Evolutionary conservation across 2,888 invertebrate species (phyloP), one percentile per base, ranked within the genome.

Genomic region (Drosophila bunnanda): DNA sequence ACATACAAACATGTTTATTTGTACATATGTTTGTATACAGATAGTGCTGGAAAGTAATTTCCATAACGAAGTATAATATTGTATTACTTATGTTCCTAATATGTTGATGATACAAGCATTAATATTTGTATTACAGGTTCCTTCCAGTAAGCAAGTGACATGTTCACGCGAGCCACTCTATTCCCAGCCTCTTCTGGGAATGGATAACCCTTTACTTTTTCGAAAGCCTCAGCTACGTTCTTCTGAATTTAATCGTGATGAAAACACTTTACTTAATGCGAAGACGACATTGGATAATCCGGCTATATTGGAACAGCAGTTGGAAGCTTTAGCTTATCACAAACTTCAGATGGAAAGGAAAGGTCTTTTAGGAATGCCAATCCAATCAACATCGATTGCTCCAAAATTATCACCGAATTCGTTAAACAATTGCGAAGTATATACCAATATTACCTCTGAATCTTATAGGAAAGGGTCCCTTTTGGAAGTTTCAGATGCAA

Each of bases 141-240:
- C 96, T 72, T 95, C 96, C 89, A 96, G 96, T 91, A 95, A 95
- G 80, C 93, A 94, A 6, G 93, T 96, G 56, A 95, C 94, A 90
- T 94, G 95, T 80, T 93, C 95, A 58, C 93, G 95, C 58, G 96
- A 96, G 86, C 96, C 96, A 4, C 95, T 95, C 10, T 97, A 95
- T 91, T 95, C 96, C 39, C 94, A 96, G 30, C 94, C 96, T 56
- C 91, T 95, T 46, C 95, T 94, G 75, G 93, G 94, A 82, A 54
- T 75, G n/a, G 80, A 87, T 5, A 64, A 55, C 12, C 20, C 62
- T 30, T 34, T 83, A 20, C 65, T 86, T 32, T 72, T 83, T 8
- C 84, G 89, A 4, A 92, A 90, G 48, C 82, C 84, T 12, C 10
- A 57, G 67, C 5, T 52, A 15, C 20, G 15, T 34, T 34, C 32